These are phyloP conservation scores for Crocuta crocuta DNA, from an alignment of 2,113 vertebrate species.

Conservation along the genomic window DNA sequence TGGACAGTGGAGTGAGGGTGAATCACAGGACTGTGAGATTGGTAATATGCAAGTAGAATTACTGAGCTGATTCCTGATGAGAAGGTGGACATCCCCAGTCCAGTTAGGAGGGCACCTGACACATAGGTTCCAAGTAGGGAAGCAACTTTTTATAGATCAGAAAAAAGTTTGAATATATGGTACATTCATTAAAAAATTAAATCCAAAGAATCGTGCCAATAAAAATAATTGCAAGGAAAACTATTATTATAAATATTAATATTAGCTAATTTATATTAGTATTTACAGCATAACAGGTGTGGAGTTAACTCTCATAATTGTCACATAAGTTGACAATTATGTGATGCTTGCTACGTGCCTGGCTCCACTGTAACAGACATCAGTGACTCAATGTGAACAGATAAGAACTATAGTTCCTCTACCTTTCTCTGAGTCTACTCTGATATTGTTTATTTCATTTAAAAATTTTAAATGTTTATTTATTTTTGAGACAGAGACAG, in stretches of 20 bases:
- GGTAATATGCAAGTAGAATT: neutral
- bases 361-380: neutral
- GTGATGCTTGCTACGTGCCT: neutral
- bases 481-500: no score
- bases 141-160: neutral
- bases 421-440: neutral
- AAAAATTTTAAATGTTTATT: no score
- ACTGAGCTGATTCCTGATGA: neutral
- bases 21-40: neutral
- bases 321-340: neutral
- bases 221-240: neutral
- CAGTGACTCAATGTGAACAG: no score
- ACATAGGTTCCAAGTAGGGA: neutral
- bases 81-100: neutral
- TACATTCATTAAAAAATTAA: neutral
- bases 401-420: neutral
- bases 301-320: neutral
- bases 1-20: no score
- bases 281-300: neutral
- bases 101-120: neutral
- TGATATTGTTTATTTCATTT: neutral
- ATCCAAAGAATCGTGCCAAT: neutral
- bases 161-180: neutral
- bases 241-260: neutral
- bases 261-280: neutral